Base-by-base conservation (phyloP, 2,113 vertebrate genomes). In the Lathamus discolor region DNA sequence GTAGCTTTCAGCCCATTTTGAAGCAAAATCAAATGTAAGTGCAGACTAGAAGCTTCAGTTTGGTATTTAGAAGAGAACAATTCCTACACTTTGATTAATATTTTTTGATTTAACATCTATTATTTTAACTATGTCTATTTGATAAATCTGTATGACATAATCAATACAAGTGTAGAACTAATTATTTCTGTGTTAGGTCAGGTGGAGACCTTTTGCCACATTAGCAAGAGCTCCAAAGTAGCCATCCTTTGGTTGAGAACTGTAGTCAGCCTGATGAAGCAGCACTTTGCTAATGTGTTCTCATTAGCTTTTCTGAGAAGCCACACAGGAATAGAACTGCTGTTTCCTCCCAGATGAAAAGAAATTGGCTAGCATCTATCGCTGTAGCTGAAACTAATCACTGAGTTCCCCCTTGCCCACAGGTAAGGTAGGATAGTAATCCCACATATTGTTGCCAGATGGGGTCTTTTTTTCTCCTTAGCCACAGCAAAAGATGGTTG, bases 221-320 rank as follows among this genome's bases (percentile, higher is more conserved):
- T 54, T 54, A 78, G 3, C 17, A 77, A 49, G 54, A 72, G 14
- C 24, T 80, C 29, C 44, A 5, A 57, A 72, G 24, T 27, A 2
- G 4, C 31, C 13, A 3, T 28, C 37, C 46, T 54, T 78, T 29
- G 6, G 4, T 2, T 43, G 35, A 90, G 39, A 39, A 29, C 43
- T 55, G 19, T 5, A 43, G 52, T 14, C 31, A 48, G 33, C 10
- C 46, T 4, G 0, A 41, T 27, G 35, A 84, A 61, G 43, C 3
- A 2, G 3, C 13, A 19, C 5, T 83, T 39, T 62, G 23, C 37
- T 63, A 16, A 46, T 3, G 1, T 0, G 1, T 2, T 62, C 9
- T 69, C 39, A 11, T 37, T 28, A 85, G 8, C 11, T 68, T 75
- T 72, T 39, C 29, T 79, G 44, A 3, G 2, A 89, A 89, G 15